These are phyloP conservation scores for Clarias fuscus DNA, from an alignment of 2,797 vertebrate genomes.

Conservation along the genomic window DNA sequence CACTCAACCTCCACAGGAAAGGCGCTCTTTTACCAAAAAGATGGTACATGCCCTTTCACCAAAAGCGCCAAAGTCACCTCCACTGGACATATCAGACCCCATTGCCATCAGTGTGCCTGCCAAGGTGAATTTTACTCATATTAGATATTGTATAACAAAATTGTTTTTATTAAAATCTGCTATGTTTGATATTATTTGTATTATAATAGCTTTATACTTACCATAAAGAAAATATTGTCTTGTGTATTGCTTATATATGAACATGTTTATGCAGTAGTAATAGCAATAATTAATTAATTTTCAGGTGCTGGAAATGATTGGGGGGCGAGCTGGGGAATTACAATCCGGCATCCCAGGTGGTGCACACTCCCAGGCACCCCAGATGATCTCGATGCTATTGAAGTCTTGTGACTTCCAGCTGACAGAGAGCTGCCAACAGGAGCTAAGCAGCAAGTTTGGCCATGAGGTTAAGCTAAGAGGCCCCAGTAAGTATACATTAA, in stretches of 20 bases:
- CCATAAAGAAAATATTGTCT: background rate
- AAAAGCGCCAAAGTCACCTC: constrained; percentile 61
- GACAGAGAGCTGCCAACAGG: constrained; percentile 72
- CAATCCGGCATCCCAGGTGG: constrained; percentile 48
- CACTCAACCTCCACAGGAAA: constrained; percentile 58
- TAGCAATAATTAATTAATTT: background rate
- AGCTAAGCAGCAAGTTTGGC: constrained; percentile 70
- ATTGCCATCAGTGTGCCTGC: constrained; percentile 75
- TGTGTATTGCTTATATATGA: background rate
- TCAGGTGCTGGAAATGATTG: constrained; percentile 75
- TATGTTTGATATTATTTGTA: background rate
- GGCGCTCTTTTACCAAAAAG: constrained; percentile 66
- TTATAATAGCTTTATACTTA: background rate
- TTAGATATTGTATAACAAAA: background rate
- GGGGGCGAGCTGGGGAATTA: constrained; percentile 67
- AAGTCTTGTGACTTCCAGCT: constrained; percentile 74
- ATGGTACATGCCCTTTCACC: constrained; percentile 62
- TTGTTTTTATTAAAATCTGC: background rate
- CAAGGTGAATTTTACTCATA: constrained; percentile 54
- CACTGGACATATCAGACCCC: constrained; percentile 75
- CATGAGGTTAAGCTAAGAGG: constrained; percentile 56
- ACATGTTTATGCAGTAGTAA: background rate
- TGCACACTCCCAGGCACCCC: constrained; percentile 64
- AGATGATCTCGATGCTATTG: constrained; percentile 77
- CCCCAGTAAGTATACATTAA: constrained; percentile 44